These are phyloP conservation scores for Sialis lutaria DNA, from an alignment of 2,888 invertebrate species.

Conservation along the genomic window DNA sequence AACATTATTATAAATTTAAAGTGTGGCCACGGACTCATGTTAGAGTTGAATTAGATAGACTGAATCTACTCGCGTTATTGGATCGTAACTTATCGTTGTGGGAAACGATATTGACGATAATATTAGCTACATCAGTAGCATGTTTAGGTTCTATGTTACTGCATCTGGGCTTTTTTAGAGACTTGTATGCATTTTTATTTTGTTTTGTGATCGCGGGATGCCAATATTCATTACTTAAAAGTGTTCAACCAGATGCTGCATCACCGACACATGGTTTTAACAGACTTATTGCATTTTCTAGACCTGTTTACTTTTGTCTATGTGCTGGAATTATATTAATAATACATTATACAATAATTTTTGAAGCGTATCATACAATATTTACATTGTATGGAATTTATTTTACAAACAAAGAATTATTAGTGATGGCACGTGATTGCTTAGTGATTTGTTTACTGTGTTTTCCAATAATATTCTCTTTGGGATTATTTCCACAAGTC, in stretches of 20 bases:
- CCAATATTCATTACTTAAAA: conserved; percentile 92
- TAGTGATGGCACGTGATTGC: conserved; percentile 51
- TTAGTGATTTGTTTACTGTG: conserved; percentile 66
- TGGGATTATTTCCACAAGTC: conserved; percentile 92
- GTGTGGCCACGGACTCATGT: conserved; percentile 42
- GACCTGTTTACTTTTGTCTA: conserved; percentile 85
- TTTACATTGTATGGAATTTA: conserved; percentile 27
- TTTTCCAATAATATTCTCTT: conserved; percentile 85
- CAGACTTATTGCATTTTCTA: conserved; percentile 80
- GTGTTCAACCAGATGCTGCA: conserved; percentile 96
- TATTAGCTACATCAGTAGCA: conserved; percentile 72
- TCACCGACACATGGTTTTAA: conserved; percentile 98
- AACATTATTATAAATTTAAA: conserved; percentile 59
- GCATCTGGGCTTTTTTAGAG: conserved; percentile 72
- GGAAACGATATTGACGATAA: conserved; percentile 65
- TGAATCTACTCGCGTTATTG: conserved; percentile 79
- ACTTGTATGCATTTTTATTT: conserved; percentile 84
- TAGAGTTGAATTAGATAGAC: conserved; percentile 81
- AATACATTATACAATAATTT: conserved; percentile 18
- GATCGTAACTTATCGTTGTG: conserved; percentile 76
- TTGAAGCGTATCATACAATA: conserved; percentile 16
- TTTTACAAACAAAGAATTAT: conserved; percentile 40
- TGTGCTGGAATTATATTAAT: conserved; percentile 35
- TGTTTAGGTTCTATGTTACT: conserved; percentile 70
- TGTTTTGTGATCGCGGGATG: conserved; percentile 96